Evolutionary conservation across 2,888 invertebrate species (phyloP).

Genomic region (Saturnia japonica): DNA sequence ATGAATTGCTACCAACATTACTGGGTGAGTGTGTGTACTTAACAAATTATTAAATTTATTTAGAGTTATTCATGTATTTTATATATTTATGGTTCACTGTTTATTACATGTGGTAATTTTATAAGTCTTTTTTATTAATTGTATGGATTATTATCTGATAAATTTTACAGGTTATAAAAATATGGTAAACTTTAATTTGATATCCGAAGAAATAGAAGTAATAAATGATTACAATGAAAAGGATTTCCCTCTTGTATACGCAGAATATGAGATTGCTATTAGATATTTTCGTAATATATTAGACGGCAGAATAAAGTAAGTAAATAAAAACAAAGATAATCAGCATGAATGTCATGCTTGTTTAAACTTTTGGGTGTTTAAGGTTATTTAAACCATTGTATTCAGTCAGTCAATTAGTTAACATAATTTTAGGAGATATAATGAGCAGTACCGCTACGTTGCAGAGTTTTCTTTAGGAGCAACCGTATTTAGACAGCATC

Average conservation of each 20-base stretch:
- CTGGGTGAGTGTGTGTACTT: constrained; percentile 54
- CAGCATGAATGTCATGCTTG: too few species aligned
- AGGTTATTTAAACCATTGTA: too few species aligned
- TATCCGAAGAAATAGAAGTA: constrained; percentile 52
- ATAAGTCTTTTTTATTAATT: neutral
- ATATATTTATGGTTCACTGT: neutral
- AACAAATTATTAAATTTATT: too few species aligned
- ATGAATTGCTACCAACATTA: constrained; percentile 58
- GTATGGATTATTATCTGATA: neutral
- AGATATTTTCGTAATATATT: constrained; percentile 60
- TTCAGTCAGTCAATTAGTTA: too few species aligned
- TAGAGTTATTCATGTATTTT: too few species aligned
- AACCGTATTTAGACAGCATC: constrained; percentile 53
- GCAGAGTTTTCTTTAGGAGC: constrained; percentile 57
- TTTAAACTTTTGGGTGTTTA: too few species aligned
- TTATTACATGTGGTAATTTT: neutral
- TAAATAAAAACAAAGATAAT: too few species aligned
- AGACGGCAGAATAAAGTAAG: constrained; percentile 65
- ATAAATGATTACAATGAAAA: constrained; percentile 51
- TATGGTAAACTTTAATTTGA: constrained; percentile 54
- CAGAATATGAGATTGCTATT: constrained; percentile 59
- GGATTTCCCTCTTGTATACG: constrained; percentile 55
- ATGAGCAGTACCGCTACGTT: constrained; percentile 52
- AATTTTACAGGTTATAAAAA: constrained; percentile 50
- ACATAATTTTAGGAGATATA: constrained; percentile 58